These are phyloP conservation scores for Pseudopipra pipra DNA, from an alignment of 2,113 vertebrate species.

Conservation along the genomic window DNA sequence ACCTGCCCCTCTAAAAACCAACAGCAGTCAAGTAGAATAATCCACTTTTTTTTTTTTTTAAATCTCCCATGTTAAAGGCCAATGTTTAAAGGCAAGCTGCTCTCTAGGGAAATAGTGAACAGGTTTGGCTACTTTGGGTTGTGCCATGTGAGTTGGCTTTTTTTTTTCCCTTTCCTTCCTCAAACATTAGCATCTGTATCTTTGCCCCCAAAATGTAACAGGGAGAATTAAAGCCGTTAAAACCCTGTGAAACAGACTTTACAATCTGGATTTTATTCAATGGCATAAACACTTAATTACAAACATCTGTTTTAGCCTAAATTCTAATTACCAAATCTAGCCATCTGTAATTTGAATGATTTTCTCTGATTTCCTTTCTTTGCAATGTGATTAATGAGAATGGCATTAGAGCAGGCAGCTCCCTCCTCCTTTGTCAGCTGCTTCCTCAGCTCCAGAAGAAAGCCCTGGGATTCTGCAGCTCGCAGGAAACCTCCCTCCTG, in stretches of 20 bases:
- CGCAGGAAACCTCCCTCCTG: conserved; percentile 46
- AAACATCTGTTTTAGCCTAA: conserved; percentile 80
- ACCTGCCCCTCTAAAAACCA: background rate
- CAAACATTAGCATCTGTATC: conserved; percentile 18
- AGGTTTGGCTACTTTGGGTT: background rate
- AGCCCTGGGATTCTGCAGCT: background rate
- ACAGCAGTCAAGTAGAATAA: background rate
- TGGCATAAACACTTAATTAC: conserved; percentile 82
- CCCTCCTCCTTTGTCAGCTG: background rate
- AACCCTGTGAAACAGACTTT: conserved; percentile 63
- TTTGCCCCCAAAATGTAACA: conserved; percentile 50
- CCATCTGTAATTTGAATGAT: conserved; percentile 80
- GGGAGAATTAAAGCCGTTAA: conserved; percentile 46
- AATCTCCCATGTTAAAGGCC: background rate
- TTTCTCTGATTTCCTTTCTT: conserved; percentile 75
- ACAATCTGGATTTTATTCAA: conserved; percentile 77
- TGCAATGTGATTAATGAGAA: conserved; percentile 71
- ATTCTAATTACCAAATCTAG: conserved; percentile 81
- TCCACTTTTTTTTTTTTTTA: background rate
- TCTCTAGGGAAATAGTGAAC: background rate
- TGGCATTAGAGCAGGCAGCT: conserved; percentile 34
- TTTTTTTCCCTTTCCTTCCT: background rate
- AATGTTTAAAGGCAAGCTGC: background rate
- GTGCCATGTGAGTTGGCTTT: background rate
- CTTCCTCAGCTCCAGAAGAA: background rate